Evolutionary conservation across 1,140 invertebrate genomes (phyloP).

Genomic region (Teleopsis dalmanni): DNA sequence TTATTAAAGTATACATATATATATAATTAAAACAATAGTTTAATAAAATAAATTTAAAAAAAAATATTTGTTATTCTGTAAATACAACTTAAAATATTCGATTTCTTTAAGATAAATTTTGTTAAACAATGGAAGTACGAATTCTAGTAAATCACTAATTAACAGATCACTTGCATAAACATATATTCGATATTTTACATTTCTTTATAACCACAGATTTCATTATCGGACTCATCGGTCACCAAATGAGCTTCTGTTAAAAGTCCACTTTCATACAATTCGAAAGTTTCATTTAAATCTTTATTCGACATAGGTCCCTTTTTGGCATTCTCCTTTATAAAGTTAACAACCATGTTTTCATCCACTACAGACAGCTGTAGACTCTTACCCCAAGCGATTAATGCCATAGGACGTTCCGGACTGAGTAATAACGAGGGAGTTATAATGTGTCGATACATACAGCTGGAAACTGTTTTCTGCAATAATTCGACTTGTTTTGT

Average conservation of each 20-base stretch:
- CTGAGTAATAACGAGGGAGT: conserved; percentile 61
- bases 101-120: no score
- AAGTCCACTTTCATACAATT: conserved; percentile 51
- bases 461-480: conserved; percentile 57
- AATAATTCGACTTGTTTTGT: conserved; percentile 56
- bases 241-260: conserved; percentile 50
- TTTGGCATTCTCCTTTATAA: conserved; percentile 61
- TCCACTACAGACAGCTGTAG: conserved; percentile 66
- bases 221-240: conserved; percentile 47
- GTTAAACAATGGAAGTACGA: no score
- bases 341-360: conserved; percentile 49
- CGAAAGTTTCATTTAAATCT: conserved; percentile 42
- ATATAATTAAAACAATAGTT: no score
- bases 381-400: conserved; percentile 69
- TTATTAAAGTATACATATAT: no score
- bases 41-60: no score
- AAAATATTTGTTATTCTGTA: no score
- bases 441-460: conserved; percentile 73
- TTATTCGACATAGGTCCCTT: conserved; percentile 47
- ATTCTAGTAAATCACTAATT: no score
- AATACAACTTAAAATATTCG: no score
- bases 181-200: conserved; percentile 3
- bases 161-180: no score
- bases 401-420: conserved; percentile 59
- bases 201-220: conserved; percentile 46